phyloP scores from a whole-genome alignment of 2,888 invertebrate genomes.

The Oegoconia quadripuncta region DNA sequence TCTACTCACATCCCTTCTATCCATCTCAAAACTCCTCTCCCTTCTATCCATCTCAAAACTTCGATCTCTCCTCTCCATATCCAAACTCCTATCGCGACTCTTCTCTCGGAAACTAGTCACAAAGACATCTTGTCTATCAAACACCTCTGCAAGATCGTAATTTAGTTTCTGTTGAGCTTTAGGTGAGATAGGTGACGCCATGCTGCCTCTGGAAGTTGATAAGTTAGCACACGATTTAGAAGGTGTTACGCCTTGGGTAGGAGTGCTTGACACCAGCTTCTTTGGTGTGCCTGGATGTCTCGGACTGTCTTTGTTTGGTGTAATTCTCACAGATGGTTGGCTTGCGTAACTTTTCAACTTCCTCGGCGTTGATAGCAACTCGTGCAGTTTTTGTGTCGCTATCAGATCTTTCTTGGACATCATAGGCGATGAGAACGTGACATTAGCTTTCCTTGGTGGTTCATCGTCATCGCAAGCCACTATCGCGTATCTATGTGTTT shows the following conservation, averaged over 20 bases:
- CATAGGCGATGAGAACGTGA: constrained; percentile 60
- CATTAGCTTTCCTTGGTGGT: constrained; percentile 52
- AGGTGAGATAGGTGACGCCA: constrained; percentile 66
- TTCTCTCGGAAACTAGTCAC: constrained; percentile 63
- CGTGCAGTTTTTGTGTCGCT: constrained; percentile 88
- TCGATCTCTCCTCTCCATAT: constrained; percentile 47
- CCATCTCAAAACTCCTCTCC: constrained; percentile 49
- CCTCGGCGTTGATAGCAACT: constrained; percentile 85
- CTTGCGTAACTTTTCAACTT: constrained; percentile 76
- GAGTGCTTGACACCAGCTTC: constrained; percentile 61
- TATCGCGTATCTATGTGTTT: constrained; percentile 77
- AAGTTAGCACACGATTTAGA: constrained; percentile 74
- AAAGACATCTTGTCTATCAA: constrained; percentile 61
- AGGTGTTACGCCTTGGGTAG: constrained; percentile 60
- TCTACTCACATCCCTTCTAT: constrained; percentile 36
- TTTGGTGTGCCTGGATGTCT: constrained; percentile 43
- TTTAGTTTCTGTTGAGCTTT: constrained; percentile 80
- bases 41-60: constrained; percentile 42
- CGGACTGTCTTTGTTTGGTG: constrained; percentile 56
- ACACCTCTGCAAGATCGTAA: constrained; percentile 59
- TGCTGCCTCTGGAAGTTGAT: constrained; percentile 37
- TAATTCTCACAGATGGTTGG: constrained; percentile 72
- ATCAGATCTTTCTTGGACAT: constrained; percentile 81
- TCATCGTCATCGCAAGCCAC: constrained; percentile 79
- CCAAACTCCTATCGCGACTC: constrained; percentile 50